Evolutionary conservation across 2,888 invertebrate genomes (phyloP).

Genomic region (Bugula neritina): DNA sequence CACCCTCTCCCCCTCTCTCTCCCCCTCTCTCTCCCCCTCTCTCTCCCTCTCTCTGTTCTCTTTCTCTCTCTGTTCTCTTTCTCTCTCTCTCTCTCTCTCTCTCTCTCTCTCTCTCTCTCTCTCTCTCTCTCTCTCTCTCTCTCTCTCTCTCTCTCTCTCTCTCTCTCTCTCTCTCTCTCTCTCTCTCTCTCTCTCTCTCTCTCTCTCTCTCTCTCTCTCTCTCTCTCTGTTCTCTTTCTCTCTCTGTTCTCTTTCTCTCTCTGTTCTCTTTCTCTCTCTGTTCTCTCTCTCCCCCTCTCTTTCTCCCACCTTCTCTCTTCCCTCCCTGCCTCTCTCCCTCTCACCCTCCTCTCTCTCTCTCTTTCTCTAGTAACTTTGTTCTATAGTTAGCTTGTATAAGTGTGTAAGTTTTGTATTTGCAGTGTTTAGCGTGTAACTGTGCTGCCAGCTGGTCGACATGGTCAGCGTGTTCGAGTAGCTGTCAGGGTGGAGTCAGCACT

Average conservation of each 20-base stretch:
- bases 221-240: neutral
- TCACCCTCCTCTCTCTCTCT: neutral
- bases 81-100: neutral
- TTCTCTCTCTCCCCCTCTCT: neutral
- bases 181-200: neutral
- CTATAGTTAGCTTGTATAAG: no score
- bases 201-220: neutral
- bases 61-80: neutral
- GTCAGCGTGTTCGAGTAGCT: slow-evolving; percentile 1
- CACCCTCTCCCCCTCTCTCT: slow-evolving; percentile 6
- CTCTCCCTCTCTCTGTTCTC: slow-evolving; percentile 13
- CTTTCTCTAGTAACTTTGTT: neutral
- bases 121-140: neutral
- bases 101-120: neutral
- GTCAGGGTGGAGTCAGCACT: neutral
- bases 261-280: neutral
- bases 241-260: neutral
- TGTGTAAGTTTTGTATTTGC: neutral
- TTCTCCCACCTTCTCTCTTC: neutral
- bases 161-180: neutral
- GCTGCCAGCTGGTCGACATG: slow-evolving; percentile 6
- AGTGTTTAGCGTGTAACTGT: slow-evolving; percentile 4
- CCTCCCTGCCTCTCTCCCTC: neutral
- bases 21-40: slow-evolving; percentile 23
- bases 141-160: neutral